These are phyloP conservation scores for Cremastinae sp. DNA, from an alignment of 2,888 invertebrate species.

Conservation along the genomic window DNA sequence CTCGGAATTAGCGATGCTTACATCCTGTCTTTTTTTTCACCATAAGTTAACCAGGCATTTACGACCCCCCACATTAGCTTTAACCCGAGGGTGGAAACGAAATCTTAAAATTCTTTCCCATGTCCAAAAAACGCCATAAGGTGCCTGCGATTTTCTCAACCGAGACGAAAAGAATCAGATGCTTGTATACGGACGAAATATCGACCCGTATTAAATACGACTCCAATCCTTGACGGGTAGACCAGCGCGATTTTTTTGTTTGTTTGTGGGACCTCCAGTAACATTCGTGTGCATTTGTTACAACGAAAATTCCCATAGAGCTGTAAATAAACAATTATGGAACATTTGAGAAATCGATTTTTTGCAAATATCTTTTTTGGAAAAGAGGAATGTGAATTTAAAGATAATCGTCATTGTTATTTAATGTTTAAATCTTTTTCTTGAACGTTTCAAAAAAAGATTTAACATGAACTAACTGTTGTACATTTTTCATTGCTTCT, in stretches of 20 bases:
- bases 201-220: background rate
- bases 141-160: conserved; percentile 43
- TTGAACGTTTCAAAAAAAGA: no score
- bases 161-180: conserved; percentile 17
- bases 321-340: no score
- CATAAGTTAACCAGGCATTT: conserved; percentile 38
- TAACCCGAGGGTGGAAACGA: conserved; percentile 32
- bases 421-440: no score
- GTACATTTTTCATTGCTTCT: background rate
- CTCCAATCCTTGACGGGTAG: background rate
- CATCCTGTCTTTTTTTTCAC: conserved; percentile 61
- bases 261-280: no score
- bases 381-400: no score
- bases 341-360: no score
- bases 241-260: no score
- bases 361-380: no score
- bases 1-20: conserved; percentile 64
- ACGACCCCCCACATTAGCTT: conserved; percentile 16
- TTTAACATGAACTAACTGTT: no score
- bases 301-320: no score
- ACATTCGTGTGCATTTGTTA: no score
- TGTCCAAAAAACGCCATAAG: conserved; percentile 67
- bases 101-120: conserved; percentile 64
- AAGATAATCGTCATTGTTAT: no score
- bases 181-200: background rate